A percentile compares a stretch with the other conserved stretches of the same genome.
Evolutionary conservation across 2,888 invertebrate species (phyloP).

Genomic region (Coecobrya sp.): DNA sequence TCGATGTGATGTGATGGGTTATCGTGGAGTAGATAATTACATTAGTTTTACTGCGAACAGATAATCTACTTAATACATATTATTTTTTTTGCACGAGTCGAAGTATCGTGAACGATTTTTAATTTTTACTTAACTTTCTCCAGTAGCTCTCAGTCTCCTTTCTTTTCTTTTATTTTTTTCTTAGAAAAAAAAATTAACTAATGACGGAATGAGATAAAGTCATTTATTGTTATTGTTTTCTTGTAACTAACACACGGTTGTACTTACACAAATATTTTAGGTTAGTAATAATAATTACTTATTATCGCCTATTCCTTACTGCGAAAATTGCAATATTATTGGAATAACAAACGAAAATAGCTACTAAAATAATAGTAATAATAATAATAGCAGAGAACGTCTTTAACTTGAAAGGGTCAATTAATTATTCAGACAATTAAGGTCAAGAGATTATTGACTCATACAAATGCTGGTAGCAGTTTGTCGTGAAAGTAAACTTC

Average conservation of each 20-base stretch:
- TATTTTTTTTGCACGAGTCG: not conserved
- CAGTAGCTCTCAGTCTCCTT: conserved; percentile 69
- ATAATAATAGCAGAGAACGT: not conserved
- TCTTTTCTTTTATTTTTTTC: conserved; percentile 17
- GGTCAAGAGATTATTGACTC: conserved; percentile 59
- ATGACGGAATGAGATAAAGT: conserved; percentile 70
- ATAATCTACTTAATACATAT: not conserved
- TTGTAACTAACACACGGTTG: conserved; percentile 4
- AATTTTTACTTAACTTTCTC: conserved; percentile 47
- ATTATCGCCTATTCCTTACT: not conserved
- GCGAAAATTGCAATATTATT: no score
- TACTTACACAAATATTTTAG: conserved; percentile 36
- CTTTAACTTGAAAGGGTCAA: not conserved
- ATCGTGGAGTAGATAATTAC: not conserved
- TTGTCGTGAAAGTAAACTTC: conserved; percentile 36
- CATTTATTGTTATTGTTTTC: conserved; percentile 28
- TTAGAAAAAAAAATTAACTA: conserved; percentile 48
- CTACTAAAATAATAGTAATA: not conserved
- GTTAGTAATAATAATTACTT: not conserved
- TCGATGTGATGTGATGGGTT: not conserved
- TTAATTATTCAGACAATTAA: not conserved
- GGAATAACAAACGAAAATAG: not conserved
- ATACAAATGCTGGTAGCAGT: not conserved
- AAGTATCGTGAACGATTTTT: not conserved
- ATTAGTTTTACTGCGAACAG: not conserved